A percentile compares a stretch with the other conserved stretches of the same genome.
These are phyloP conservation scores for Microcaecilia unicolor DNA, from an alignment of 2,797 vertebrate species.

Conservation along the genomic window DNA sequence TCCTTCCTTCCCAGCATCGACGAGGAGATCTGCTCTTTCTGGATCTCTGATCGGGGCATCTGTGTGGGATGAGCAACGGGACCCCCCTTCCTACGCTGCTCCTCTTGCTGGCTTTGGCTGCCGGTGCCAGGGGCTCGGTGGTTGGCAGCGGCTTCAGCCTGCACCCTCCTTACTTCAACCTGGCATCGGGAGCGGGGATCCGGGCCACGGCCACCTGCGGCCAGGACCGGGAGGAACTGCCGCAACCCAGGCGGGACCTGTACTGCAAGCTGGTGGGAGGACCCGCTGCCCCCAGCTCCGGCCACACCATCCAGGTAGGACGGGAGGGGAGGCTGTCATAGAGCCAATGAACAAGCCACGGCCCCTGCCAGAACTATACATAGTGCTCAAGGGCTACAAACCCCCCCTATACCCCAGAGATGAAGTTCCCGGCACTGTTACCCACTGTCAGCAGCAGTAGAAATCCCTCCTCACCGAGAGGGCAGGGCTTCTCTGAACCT, in stretches of 20 bases:
- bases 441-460: no score
- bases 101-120: slow-evolving; percentile 1
- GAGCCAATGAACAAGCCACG: no score
- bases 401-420: no score
- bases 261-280: slow-evolving; percentile 89
- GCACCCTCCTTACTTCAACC: slow-evolving; percentile 83
- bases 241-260: slow-evolving; percentile 55
- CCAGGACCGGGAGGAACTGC: slow-evolving; percentile 60
- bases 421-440: no score
- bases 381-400: no score
- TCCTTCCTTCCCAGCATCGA: no score
- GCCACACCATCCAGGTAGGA: slow-evolving; percentile 76
- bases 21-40: no score
- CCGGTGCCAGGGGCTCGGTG: slow-evolving; percentile 23
- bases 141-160: slow-evolving; percentile 51
- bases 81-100: not conserved
- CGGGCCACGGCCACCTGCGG: slow-evolving; percentile 84
- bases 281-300: slow-evolving; percentile 48
- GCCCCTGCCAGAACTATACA: not conserved
- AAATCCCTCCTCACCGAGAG: no score
- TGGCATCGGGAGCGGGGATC: slow-evolving; percentile 62
- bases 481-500: no score
- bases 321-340: accelerated
- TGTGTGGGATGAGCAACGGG: not conserved
- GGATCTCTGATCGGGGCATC: not conserved